Evolutionary conservation across 1,140 invertebrate species (phyloP), one percentile per base, ranked within the genome.

Genomic region (Lordiphosa stackelbergi): DNA sequence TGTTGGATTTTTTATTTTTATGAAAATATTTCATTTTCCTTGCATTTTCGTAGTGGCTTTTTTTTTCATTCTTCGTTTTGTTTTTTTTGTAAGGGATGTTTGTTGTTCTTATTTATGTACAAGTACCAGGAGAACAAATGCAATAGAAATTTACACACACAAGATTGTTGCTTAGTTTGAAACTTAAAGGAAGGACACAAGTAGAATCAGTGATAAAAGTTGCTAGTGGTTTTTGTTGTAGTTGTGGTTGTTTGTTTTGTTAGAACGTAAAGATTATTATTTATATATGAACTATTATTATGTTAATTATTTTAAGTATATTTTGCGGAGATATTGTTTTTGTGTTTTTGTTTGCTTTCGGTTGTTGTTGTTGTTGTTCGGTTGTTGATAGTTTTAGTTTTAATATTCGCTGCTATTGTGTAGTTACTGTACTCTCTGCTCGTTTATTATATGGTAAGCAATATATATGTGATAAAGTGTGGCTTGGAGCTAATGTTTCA

Each of bases 401-500:
- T 7, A 31, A 31, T 31, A 31, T 31, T 31, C 28, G 28, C 28
- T 31, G 28, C 28, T 31, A 31, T 45, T 35, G 34, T 28, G 51
- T 53, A 35, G 43, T 54, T 54, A 45, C 41, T 46, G 52, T 65
- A 41, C 46, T 66, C 40, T 66, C 60, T 64, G 51, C 53, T 53
- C 53, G 53, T 73, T 38, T 55, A 53, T 69, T 59, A 60, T 74
- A 81, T 70, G 66, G 65, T 81, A 81, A 79, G 71, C 71, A 64
- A 66, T 68, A 31, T 31, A 31, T 31, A 31, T 78, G 56, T 81
- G 66, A 54, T 69, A 65, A 46, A 69, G 53, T 69, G 71, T 74
- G 71, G 75, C 75, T 79, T 79, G 75, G 75, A 79, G 75, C 75
- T 79, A 79, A 81, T 75, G 62, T 69, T 71, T 81, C 58, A 81